Evolutionary conservation across 1,140 invertebrate genomes (phyloP).

Genomic region (Drosophila littoralis): DNA sequence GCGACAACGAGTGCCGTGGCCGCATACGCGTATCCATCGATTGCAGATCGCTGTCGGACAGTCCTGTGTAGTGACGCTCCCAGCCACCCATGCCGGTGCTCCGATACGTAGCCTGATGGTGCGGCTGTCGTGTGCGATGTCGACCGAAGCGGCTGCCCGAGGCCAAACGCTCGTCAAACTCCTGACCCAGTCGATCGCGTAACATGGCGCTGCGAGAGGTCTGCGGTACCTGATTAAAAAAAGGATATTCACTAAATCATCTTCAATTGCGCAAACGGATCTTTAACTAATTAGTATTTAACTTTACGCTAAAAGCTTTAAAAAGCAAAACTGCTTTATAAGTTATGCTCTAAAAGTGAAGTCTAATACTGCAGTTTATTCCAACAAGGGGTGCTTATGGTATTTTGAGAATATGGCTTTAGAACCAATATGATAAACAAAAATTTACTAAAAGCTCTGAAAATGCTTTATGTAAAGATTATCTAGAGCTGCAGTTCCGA

Average conservation of each 20-base stretch:
- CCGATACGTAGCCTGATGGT: conserved; percentile 88
- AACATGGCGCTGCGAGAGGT: conserved; percentile 85
- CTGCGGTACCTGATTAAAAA: conserved; percentile 70
- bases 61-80: conserved; percentile 91
- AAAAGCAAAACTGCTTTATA: too few species aligned
- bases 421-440: too few species aligned
- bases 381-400: too few species aligned
- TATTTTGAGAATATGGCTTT: too few species aligned
- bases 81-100: conserved; percentile 89
- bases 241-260: neutral
- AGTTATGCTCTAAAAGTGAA: too few species aligned
- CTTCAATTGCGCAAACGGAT: too few species aligned
- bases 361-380: too few species aligned
- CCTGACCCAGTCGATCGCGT: conserved; percentile 90
- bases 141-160: conserved; percentile 87
- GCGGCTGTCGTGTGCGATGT: conserved; percentile 87
- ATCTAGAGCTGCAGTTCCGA: too few species aligned
- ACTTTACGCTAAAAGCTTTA: too few species aligned
- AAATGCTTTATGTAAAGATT: too few species aligned
- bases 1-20: conserved; percentile 86
- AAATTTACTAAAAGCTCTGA: too few species aligned
- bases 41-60: conserved; percentile 92
- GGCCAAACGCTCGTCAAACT: conserved; percentile 92
- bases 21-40: conserved; percentile 86
- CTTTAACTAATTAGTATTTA: too few species aligned